Percentiles rank a stretch among this genome's conserved stretches.
Evolutionary conservation across 2,888 invertebrate species (phyloP).

Genomic region (Mythimna pallens): DNA sequence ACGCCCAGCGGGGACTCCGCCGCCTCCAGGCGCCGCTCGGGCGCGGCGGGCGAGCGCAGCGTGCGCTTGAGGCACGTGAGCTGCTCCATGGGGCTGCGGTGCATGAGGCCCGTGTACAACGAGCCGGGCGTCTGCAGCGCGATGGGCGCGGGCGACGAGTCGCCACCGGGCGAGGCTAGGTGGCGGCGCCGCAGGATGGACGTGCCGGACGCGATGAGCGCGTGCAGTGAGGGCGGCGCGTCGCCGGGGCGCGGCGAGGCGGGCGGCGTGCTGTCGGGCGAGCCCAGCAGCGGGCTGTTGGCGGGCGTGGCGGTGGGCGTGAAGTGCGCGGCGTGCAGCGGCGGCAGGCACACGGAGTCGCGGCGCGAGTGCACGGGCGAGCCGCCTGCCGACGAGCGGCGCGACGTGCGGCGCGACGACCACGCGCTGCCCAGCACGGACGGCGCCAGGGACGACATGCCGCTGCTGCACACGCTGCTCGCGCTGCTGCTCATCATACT

Average conservation of each 20-base stretch:
- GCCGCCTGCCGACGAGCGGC: constrained; percentile 88
- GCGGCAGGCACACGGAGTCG: constrained; percentile 94
- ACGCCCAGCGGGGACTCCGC: constrained; percentile 88
- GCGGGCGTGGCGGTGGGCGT: constrained; percentile 97
- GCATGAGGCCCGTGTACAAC: constrained; percentile 91
- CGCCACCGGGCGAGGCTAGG: constrained; percentile 90
- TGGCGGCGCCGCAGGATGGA: constrained; percentile 87
- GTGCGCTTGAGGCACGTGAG: constrained; percentile 93
- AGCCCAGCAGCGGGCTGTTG: constrained; percentile 94
- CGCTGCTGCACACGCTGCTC: constrained; percentile 91
- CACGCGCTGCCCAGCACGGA: constrained; percentile 90
- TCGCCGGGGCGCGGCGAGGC: constrained; percentile 92
- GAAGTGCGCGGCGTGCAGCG: constrained; percentile 93
- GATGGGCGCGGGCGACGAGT: constrained; percentile 92
- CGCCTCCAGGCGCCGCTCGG: constrained; percentile 83
- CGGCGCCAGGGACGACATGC: constrained; percentile 88
- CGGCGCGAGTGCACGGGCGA: constrained; percentile 93
- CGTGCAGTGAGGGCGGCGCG: constrained; percentile 87
- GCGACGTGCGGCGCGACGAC: constrained; percentile 92
- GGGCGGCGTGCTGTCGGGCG: constrained; percentile 90
- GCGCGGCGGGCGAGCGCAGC: constrained; percentile 84
- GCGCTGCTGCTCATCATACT: constrained; percentile 93
- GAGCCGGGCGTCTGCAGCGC: constrained; percentile 91
- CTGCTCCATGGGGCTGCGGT: constrained; percentile 95
- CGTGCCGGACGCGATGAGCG: constrained; percentile 88